phyloP scores from a whole-genome alignment of 2,113 vertebrate genomes.

The Hemicordylus capensis region DNA sequence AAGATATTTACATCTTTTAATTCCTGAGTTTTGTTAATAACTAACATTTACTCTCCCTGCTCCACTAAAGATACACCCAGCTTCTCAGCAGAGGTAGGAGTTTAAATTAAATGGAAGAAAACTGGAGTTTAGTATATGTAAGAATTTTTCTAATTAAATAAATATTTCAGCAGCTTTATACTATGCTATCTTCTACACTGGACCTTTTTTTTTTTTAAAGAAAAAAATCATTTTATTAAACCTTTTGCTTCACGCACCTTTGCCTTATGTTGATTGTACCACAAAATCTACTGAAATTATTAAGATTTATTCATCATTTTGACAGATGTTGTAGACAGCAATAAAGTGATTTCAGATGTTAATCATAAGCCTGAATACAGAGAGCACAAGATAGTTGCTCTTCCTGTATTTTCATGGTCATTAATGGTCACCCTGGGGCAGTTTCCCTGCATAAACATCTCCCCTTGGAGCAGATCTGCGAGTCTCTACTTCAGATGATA shows the following conservation, averaged over 20 bases:
- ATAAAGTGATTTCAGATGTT: neutral
- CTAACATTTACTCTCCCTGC: neutral
- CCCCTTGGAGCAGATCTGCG: neutral
- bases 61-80: neutral
- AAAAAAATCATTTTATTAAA: neutral
- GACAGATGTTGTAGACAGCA: neutral
- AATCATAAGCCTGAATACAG: neutral
- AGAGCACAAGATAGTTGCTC: neutral
- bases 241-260: neutral
- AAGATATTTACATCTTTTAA: neutral
- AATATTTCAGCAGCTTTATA: neutral
- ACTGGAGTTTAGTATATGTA: neutral
- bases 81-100: neutral
- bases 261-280: neutral
- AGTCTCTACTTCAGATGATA: neutral
- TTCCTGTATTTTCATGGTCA: neutral
- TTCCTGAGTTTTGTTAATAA: slow-evolving; percentile 3
- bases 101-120: neutral
- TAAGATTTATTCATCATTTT: neutral
- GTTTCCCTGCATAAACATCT: neutral
- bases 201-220: neutral
- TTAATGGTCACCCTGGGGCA: neutral
- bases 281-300: neutral
- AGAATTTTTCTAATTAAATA: neutral
- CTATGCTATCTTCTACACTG: neutral